phyloP scores from a whole-genome alignment of 1,140 invertebrate species.

The Hyles euphorbiae region DNA sequence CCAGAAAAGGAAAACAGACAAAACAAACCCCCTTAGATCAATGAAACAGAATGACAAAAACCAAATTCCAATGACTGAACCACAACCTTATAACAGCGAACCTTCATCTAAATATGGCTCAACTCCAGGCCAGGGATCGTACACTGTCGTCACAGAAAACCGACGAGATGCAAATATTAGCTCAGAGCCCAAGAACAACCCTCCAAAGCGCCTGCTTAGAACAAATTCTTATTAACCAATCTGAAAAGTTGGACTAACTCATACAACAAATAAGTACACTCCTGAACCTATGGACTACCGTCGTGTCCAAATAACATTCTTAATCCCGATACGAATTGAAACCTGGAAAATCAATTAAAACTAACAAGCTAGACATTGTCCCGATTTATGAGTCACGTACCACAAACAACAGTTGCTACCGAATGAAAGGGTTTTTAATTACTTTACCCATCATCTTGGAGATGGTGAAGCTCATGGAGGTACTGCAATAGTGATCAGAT shows the following conservation, averaged over 20 bases:
- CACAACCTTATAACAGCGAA: not conserved
- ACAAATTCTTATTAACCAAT: not conserved
- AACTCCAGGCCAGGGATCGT: not conserved
- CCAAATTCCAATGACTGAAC: not conserved
- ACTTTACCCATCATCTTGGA: not conserved
- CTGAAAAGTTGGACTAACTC: conserved; percentile 1
- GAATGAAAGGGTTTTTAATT: not conserved
- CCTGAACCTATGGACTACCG: not conserved
- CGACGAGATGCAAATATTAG: not conserved
- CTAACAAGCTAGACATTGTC: conserved; percentile 2
- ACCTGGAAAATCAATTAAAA: conserved; percentile 3
- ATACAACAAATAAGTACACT: not conserved
- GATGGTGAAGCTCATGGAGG: conserved; percentile 2
- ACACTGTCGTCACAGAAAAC: not conserved
- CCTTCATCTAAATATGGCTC: not conserved
- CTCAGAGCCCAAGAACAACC: not conserved
- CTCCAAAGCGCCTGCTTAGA: not conserved
- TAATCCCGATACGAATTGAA: not conserved
- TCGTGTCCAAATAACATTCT: not conserved
- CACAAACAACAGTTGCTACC: not conserved
- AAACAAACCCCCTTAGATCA: not conserved
- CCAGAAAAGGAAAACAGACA: too few relatives aligned
- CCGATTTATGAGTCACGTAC: not conserved
- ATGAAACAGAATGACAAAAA: not conserved
- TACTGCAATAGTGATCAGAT: conserved; percentile 3